Evolutionary conservation across 2,113 vertebrate genomes (phyloP).

Genomic region (Tetraodon nigroviridis): DNA sequence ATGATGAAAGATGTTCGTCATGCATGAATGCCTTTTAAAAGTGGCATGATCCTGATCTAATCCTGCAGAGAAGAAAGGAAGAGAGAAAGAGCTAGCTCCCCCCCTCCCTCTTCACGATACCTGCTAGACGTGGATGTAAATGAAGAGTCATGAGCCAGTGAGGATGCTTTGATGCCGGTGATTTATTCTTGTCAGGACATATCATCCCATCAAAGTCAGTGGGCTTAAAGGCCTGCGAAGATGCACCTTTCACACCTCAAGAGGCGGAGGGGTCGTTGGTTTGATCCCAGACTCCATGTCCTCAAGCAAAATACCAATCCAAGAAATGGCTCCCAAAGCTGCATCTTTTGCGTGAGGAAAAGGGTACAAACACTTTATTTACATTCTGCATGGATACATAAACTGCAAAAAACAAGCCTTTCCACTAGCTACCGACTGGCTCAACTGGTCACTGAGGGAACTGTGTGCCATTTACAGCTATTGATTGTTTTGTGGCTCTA

Average conservation of each 20-base stretch:
- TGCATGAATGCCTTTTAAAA: too few relatives aligned
- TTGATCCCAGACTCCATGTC: too few relatives aligned
- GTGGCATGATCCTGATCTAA: not conserved
- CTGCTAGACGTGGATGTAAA: constrained; percentile 52
- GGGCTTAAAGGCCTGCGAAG: too few relatives aligned
- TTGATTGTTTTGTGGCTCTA: constrained; percentile 2
- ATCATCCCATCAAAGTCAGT: constrained; percentile 21
- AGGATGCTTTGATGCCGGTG: constrained; percentile 54
- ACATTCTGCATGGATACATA: too few relatives aligned
- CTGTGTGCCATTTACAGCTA: constrained; percentile 8
- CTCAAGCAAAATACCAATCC: too few relatives aligned
- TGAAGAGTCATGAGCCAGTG: constrained; percentile 55
- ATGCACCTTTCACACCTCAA: too few relatives aligned
- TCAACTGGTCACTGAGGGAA: constrained; percentile 5
- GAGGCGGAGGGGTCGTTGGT: too few relatives aligned
- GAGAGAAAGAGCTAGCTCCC: not conserved
- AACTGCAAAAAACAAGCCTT: not conserved
- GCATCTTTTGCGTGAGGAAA: too few relatives aligned
- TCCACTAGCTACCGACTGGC: not conserved
- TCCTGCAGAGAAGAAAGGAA: not conserved
- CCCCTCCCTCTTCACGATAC: not conserved
- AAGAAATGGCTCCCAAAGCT: too few relatives aligned
- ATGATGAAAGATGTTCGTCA: too few relatives aligned
- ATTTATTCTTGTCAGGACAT: constrained; percentile 55
- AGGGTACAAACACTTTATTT: too few relatives aligned